Base-by-base conservation (phyloP, 2,888 invertebrate genomes). In the Dynastes hyllus region DNA sequence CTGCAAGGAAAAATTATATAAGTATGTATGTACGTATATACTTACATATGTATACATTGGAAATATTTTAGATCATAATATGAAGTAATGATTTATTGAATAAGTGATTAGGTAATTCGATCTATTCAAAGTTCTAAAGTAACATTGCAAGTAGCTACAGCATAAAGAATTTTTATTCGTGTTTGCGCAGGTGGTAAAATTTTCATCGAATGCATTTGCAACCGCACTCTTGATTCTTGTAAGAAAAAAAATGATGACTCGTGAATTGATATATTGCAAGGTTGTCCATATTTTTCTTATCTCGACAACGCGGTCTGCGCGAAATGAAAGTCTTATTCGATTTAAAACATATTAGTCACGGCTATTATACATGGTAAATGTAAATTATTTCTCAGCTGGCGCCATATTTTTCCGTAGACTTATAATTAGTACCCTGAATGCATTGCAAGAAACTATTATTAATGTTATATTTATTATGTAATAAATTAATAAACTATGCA, bases 251-350 rank as follows among this genome's bases (percentile, higher is more conserved):
- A 32, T 32, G 27, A 50, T 50, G 27, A 50, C 9, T 27, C 50
- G 45, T 16, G 40, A 51, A 50, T 50, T 45, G 13, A 67, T 16
- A 66, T 51, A 69, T 22, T 51, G 69, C 69, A 69, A 69, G 69
- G 69, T 45, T 69, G 13, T 27, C 6, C 29, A 32, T 45, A 71
- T 29, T 53, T 71, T 32, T 53, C 53, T 32, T 51, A 61, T 61
- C 61, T 61, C 61, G 1, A 11, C 61, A 22, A 61, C 27, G 6
- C 22, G 61, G 9, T 22, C 11, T 22, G 22, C 8, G 29, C 40
- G 61, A n/a, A 73, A 73, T 73, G 73, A 73, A 73, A 73, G 73
- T 73, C 61, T n/a, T n/a, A 16, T 40, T n/a, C 29, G 58, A 58
- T 73, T 61, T 40, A 58, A 73, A 69, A 69, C 40, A 16, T 40